These are phyloP conservation scores for Helicolenus hilgendorfi DNA, from an alignment of 2,797 vertebrate species.

Conservation along the genomic window DNA sequence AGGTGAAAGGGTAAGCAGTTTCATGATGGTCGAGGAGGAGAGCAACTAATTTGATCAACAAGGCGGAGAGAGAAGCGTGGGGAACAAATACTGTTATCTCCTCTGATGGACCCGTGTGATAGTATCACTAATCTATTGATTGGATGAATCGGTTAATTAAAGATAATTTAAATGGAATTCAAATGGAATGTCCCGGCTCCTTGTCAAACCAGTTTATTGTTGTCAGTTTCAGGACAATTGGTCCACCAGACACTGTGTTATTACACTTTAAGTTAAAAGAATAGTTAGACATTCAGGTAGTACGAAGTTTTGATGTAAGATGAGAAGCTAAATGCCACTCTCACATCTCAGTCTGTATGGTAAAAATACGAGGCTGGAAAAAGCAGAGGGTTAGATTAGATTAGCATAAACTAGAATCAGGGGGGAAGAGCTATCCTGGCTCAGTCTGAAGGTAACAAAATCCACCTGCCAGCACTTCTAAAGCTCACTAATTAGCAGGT, in stretches of 20 bases:
- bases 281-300: not conserved
- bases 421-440: not conserved
- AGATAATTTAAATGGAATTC: slow-evolving; percentile 47
- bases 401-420: not conserved
- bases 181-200: slow-evolving; percentile 26
- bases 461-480: too few relatives aligned
- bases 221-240: not conserved
- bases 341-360: not conserved
- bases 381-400: not conserved
- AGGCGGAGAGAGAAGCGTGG: slow-evolving; percentile 18
- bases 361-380: slow-evolving; percentile 1
- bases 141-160: slow-evolving; percentile 42
- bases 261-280: not conserved
- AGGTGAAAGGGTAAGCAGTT: slow-evolving; percentile 78
- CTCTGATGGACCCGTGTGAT: slow-evolving; percentile 38
- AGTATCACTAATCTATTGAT: slow-evolving; percentile 57
- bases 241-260: not conserved
- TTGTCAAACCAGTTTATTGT: slow-evolving; percentile 26
- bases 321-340: not conserved
- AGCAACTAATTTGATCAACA: slow-evolving; percentile 72
- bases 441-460: not conserved
- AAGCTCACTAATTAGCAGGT: not conserved
- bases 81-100: slow-evolving; percentile 57
- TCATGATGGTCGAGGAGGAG: slow-evolving; percentile 47
- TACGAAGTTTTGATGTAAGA: not conserved